Conservation (phyloP, 2,113 vertebrate species). For the Dendrocopos noguchii region DNA sequence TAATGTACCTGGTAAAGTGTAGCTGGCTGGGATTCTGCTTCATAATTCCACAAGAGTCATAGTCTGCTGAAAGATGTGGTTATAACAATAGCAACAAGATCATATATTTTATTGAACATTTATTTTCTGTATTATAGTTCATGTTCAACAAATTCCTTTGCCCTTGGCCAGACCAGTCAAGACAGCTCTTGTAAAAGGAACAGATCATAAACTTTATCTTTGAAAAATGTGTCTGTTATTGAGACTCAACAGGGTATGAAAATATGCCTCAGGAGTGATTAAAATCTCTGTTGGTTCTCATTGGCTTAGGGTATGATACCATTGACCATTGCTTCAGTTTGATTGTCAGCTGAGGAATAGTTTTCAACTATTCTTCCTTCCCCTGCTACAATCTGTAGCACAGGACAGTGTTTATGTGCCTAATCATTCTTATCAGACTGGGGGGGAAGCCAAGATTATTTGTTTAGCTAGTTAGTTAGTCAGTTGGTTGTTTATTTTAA, state of each 20-base stretch:
- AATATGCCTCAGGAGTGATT: not conserved
- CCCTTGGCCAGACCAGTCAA: not conserved
- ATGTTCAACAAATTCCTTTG: not conserved
- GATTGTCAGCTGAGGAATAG: not conserved
- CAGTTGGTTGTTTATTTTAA: not conserved
- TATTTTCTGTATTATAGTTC: not conserved
- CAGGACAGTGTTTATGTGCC: not conserved
- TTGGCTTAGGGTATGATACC: not conserved
- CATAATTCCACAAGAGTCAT: not conserved
- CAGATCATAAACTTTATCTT: not conserved
- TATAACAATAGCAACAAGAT: not conserved
- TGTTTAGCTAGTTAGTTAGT: not conserved
- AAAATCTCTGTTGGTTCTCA: not conserved
- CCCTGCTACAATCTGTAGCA: not conserved
- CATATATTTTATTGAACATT: not conserved
- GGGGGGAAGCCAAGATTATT: not conserved
- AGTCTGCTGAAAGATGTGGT: not conserved
- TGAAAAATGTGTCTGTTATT: not conserved
- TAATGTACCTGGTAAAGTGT: not conserved
- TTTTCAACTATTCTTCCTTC: not conserved
- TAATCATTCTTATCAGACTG: not conserved
- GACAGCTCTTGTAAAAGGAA: not conserved
- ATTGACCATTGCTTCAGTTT: not conserved
- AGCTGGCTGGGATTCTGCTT: not conserved
- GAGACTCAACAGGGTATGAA: not conserved